Conservation (phyloP, 2,888 invertebrate genomes). For the Tenthredo notha region DNA sequence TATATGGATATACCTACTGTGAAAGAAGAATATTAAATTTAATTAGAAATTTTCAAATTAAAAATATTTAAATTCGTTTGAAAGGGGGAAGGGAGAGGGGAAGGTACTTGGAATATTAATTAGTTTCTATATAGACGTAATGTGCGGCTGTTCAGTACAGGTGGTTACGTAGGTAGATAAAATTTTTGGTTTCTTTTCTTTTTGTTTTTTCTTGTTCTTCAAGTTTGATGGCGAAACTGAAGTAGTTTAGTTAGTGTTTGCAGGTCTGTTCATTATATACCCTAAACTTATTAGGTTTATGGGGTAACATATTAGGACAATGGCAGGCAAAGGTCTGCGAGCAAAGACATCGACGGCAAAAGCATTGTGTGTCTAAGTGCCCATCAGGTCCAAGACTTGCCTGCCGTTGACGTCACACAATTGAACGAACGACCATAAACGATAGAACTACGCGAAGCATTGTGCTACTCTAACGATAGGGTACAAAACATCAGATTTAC, state of each 20-base stretch:
- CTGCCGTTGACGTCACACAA: constrained; percentile 55
- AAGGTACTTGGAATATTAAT: constrained; percentile 24
- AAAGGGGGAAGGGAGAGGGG: neutral
- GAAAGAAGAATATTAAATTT: constrained; percentile 7
- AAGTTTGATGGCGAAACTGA: neutral
- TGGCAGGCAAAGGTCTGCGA: constrained; percentile 52
- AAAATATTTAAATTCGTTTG: constrained; percentile 11
- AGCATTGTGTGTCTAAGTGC: constrained; percentile 61
- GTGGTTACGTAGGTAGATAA: neutral
- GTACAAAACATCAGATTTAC: neutral
- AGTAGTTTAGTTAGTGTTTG: neutral
- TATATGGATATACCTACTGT: neutral
- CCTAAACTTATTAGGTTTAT: constrained; percentile 9
- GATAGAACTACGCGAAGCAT: constrained; percentile 8
- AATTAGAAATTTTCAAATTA: constrained; percentile 17
- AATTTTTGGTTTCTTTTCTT: neutral
- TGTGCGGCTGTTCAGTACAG: neutral
- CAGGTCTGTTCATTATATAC: neutral
- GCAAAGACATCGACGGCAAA: constrained; percentile 48
- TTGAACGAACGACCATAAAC: constrained; percentile 37
- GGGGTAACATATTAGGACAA: constrained; percentile 30
- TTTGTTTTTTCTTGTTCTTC: neutral
- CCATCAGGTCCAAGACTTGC: constrained; percentile 60
- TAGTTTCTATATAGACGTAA: neutral
- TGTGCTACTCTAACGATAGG: neutral